Conservation (phyloP, 2,797 vertebrate genomes). For the Eurystomus glaucurus region DNA sequence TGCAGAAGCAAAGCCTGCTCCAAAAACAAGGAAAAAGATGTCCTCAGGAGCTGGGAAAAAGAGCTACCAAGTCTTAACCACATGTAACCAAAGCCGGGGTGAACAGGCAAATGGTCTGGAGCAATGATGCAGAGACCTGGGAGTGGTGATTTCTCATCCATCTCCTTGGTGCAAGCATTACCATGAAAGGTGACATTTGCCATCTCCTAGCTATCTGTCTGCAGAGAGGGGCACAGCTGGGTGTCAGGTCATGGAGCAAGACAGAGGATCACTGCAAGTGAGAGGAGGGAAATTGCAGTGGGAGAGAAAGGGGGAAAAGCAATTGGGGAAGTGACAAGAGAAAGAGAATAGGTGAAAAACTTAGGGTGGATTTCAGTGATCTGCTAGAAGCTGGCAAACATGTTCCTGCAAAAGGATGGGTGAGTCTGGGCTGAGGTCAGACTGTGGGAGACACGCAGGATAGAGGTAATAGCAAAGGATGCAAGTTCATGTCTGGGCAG, state of each 20-base stretch:
- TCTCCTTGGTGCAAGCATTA: neutral
- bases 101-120: neutral
- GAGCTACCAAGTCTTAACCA: neutral
- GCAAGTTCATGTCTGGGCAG: neutral
- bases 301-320: neutral
- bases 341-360: neutral
- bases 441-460: neutral
- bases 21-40: neutral
- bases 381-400: neutral
- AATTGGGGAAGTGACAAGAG: neutral
- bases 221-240: neutral
- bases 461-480: neutral
- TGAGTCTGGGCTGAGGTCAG: neutral
- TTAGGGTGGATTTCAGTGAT: neutral
- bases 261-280: neutral
- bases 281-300: neutral
- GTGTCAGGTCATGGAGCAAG: neutral
- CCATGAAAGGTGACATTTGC: neutral
- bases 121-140: neutral
- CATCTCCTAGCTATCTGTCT: neutral
- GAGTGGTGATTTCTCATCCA: neutral
- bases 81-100: neutral
- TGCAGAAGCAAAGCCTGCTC: neutral
- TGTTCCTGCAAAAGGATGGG: neutral
- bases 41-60: neutral